A percentile compares a stretch with the other conserved stretches of the same genome.
These are phyloP conservation scores for Actinia equina DNA, from an alignment of 64 coral and sea anemone species.

Conservation along the genomic window DNA sequence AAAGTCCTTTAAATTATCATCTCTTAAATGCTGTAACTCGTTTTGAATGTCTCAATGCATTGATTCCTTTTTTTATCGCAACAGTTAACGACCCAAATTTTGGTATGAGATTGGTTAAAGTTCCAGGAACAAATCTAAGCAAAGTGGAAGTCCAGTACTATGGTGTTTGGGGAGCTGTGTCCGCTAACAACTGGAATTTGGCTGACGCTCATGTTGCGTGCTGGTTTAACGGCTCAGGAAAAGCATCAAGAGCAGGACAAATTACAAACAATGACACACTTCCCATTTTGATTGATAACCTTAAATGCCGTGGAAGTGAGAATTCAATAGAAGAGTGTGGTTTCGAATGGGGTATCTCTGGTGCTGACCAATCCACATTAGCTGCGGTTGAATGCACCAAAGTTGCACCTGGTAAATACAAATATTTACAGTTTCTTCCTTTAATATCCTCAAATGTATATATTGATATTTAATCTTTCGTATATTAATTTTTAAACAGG, in stretches of 20 bases:
- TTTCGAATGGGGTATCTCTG: background rate
- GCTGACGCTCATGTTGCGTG: background rate
- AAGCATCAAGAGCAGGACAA: background rate
- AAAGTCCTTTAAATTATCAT: background rate
- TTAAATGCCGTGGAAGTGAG: background rate
- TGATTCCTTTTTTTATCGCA: background rate
- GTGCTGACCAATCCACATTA: background rate
- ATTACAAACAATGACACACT: too few relatives aligned
- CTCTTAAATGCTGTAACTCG: background rate
- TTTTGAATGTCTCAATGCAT: background rate
- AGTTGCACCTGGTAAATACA: background rate
- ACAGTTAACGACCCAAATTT: background rate
- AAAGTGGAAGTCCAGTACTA: background rate
- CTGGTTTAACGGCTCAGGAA: background rate
- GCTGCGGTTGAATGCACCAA: background rate
- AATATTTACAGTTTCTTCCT: background rate
- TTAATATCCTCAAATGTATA: background rate
- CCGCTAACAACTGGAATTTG: background rate
- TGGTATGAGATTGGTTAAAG: background rate
- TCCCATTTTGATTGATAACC: background rate
- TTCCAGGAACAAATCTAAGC: background rate
- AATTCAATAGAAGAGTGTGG: background rate
- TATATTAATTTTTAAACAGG: background rate
- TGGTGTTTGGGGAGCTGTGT: background rate
- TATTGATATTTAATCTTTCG: background rate